phyloP scores from a whole-genome alignment of 2,888 invertebrate species.

The Rhagophthalmus giganteus region DNA sequence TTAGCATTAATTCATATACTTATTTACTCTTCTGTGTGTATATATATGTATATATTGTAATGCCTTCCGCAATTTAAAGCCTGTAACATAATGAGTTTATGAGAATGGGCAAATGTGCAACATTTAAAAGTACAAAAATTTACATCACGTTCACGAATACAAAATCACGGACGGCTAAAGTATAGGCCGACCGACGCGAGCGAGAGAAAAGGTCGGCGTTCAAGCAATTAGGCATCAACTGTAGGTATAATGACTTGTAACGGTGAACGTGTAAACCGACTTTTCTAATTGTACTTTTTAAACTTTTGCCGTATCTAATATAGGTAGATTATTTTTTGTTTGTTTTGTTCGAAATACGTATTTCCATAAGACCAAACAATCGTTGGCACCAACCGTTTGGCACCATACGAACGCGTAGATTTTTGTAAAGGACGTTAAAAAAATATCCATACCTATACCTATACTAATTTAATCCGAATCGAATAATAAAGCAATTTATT shows the following conservation, averaged over 20 bases:
- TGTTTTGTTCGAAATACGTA: conserved; percentile 21
- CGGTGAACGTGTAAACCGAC: conserved; percentile 32
- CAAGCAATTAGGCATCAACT: conserved; percentile 8
- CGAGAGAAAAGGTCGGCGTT: conserved; percentile 12
- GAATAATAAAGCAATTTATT: too few relatives aligned
- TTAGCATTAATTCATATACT: conserved; percentile 34
- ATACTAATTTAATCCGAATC: too few relatives aligned
- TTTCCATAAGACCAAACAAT: neutral
- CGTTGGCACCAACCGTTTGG: too few relatives aligned
- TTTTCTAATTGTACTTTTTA: conserved; percentile 30
- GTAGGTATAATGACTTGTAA: conserved; percentile 30
- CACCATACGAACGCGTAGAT: too few relatives aligned
- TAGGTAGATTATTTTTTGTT: conserved; percentile 25
- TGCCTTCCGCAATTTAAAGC: conserved; percentile 42
- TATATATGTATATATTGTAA: too few relatives aligned
- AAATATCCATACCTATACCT: too few relatives aligned
- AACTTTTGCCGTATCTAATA: too few relatives aligned
- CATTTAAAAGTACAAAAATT: conserved; percentile 10
- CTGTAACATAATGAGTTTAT: conserved; percentile 29
- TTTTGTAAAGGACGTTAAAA: too few relatives aligned
- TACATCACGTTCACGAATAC: conserved; percentile 5
- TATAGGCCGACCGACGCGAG: conserved; percentile 4
- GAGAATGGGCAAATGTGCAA: conserved; percentile 17
- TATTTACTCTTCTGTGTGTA: conserved; percentile 37
- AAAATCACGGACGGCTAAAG: neutral